Evolutionary conservation across 2,888 invertebrate genomes (phyloP).

Genomic region (Bruchidius siliquastri): DNA sequence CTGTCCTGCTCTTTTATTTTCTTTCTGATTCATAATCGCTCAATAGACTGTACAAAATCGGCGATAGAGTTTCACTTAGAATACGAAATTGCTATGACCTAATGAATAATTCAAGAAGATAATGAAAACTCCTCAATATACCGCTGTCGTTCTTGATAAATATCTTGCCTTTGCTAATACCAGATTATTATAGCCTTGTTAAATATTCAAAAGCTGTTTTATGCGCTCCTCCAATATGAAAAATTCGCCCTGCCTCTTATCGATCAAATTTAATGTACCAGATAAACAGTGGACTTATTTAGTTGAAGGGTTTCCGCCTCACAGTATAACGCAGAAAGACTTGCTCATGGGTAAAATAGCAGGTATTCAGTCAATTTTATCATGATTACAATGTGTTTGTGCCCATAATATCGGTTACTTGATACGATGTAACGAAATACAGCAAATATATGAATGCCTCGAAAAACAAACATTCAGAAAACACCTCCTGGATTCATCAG

Average conservation of each 20-base stretch:
- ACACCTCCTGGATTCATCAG: no score
- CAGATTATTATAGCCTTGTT: not conserved
- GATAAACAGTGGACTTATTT: slow-evolving; percentile 4
- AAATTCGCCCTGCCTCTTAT: not conserved
- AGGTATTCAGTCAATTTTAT: no score
- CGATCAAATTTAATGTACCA: not conserved
- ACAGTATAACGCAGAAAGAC: not conserved
- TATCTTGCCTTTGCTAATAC: not conserved
- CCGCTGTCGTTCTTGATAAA: slow-evolving; percentile 1
- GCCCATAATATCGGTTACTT: no score
- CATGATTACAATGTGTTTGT: no score
- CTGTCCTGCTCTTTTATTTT: not conserved
- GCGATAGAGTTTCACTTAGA: not conserved
- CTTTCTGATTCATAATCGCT: not conserved
- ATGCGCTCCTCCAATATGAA: not conserved
- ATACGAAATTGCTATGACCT: slow-evolving; percentile 8
- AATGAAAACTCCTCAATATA: slow-evolving; percentile 13
- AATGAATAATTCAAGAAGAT: slow-evolving; percentile 13
- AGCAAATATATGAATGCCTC: no score
- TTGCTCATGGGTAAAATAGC: not conserved
- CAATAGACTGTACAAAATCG: not conserved
- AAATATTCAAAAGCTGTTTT: not conserved
- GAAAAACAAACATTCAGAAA: no score
- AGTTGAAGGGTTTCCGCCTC: slow-evolving; percentile 24
- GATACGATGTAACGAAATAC: no score